Evolutionary conservation across 1,140 invertebrate species (phyloP), one percentile per base, ranked within the genome.

Genomic region (Euwallacea fornicatus): DNA sequence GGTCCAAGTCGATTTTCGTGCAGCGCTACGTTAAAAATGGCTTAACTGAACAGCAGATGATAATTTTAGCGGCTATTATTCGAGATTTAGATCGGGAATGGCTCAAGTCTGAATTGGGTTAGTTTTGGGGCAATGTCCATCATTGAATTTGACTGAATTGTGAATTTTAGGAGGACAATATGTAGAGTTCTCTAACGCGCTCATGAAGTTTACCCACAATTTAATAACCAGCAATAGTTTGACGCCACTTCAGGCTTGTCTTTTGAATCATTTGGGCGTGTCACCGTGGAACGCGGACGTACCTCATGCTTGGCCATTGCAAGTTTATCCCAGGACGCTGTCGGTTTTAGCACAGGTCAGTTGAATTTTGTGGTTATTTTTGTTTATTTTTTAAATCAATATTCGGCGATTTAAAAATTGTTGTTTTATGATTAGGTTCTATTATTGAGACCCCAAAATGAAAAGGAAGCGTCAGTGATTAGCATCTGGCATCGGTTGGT

Each of bases 401-500:
- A 8, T 56, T 56, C 16, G 2, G 13, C 1, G 8, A 21, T 16
- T 56, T 21, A 0, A 13, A 56, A 15, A 8, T 16, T 15, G 6
- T 56, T 50, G 9, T 56, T 0, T 15, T 13, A 15, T 58, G 10
- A 86, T 7, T 82, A 91, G 82, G 90, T 93, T 76, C 83, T 93
- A 7, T 78, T 97, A 9, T 82, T 94, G 53, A 91, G 93, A 81
- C 89, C 92, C 41, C 90, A 93, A 76, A 88, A 89, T 46, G 94
- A 97, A 76, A 92, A 94, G 78, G 95, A 97, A 84, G 87, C 90
- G 41, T 90, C 91, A 7, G 94, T 94, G 71, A 89, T 97, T 7
- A 89, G 90, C 50, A 95, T 98, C 77, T 97, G 95, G 94, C 90
- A 93, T 78, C 87, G 93, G 78, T 85, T 97, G 6, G 87, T 98